These are phyloP conservation scores for Corythornis madagascariensis DNA, from an alignment of 2,113 vertebrate species.

Conservation along the genomic window DNA sequence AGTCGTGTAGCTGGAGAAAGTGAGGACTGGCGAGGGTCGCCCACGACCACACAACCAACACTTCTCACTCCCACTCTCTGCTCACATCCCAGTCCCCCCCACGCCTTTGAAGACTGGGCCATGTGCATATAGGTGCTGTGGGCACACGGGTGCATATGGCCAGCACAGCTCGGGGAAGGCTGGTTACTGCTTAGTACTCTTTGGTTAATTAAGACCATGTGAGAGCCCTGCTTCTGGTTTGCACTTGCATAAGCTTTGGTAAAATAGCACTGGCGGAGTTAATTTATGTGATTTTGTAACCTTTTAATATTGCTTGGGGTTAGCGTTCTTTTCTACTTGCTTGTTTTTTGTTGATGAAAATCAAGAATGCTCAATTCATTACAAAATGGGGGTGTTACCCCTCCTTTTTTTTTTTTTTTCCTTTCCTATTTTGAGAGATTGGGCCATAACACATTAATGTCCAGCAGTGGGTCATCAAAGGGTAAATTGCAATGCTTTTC, in stretches of 20 bases:
- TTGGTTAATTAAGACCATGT: conserved; percentile 47
- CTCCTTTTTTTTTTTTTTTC: not conserved
- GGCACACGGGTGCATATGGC: not conserved
- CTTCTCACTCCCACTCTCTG: conserved; percentile 1
- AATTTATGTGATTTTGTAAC: conserved; percentile 65
- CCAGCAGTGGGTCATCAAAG: not conserved
- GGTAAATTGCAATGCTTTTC: not conserved
- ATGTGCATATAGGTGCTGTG: not conserved
- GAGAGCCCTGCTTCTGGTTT: conserved; percentile 53
- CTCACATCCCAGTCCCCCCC: not conserved
- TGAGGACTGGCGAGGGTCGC: conserved; percentile 15
- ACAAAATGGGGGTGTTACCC: not conserved
- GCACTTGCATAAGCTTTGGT: not conserved
- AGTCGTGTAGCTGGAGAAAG: conserved; percentile 24
- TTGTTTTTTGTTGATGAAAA: conserved; percentile 1
- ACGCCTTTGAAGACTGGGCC: not conserved
- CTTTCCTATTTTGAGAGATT: not conserved
- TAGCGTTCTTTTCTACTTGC: not conserved
- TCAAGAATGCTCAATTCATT: not conserved
- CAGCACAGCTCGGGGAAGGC: conserved; percentile 21
- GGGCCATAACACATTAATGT: not conserved
- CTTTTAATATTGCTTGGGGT: conserved; percentile 45
- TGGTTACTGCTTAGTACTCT: not conserved
- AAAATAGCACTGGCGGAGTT: not conserved
- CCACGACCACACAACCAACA: not conserved